Percentiles rank a stretch among this genome's conserved stretches.
phyloP scores from a whole-genome alignment of 2,888 invertebrate genomes.

The Tenthredo livida region DNA sequence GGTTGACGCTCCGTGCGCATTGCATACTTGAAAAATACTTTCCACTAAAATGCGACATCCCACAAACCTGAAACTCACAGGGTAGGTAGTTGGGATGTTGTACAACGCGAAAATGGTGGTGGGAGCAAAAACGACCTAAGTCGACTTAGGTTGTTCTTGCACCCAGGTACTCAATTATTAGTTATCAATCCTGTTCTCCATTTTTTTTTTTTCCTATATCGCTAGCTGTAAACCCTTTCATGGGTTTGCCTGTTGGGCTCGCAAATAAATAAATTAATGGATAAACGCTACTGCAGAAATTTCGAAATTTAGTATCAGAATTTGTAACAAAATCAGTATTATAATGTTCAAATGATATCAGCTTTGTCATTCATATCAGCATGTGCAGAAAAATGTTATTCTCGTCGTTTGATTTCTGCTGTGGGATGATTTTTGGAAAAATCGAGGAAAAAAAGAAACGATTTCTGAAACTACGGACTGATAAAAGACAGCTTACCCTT shows the following conservation, averaged over 20 bases:
- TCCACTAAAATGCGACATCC: too few species aligned
- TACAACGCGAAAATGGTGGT: too few species aligned
- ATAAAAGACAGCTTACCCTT: too few species aligned
- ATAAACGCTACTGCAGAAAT: background rate
- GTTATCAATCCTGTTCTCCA: background rate
- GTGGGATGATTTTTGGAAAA: too few species aligned
- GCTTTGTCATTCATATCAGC: background rate
- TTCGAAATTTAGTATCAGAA: background rate
- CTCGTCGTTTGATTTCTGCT: background rate
- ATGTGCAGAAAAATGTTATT: background rate
- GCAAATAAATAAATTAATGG: background rate
- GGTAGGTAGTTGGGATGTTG: too few species aligned
- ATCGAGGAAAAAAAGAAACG: background rate
- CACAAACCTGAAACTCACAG: too few species aligned
- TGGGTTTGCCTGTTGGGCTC: background rate
- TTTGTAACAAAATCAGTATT: background rate
- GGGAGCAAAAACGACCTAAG: too few species aligned
- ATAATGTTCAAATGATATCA: background rate
- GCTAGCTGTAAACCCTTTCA: background rate
- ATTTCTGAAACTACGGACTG: background rate
- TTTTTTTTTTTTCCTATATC: background rate
- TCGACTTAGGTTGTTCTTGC: too few species aligned
- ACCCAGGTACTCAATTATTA: too few species aligned
- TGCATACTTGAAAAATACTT: too few species aligned
- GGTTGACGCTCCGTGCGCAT: too few species aligned